Evolutionary conservation across 2,888 invertebrate genomes (phyloP), one percentile per base, ranked within the genome.

Genomic region (Philonicus albiceps): DNA sequence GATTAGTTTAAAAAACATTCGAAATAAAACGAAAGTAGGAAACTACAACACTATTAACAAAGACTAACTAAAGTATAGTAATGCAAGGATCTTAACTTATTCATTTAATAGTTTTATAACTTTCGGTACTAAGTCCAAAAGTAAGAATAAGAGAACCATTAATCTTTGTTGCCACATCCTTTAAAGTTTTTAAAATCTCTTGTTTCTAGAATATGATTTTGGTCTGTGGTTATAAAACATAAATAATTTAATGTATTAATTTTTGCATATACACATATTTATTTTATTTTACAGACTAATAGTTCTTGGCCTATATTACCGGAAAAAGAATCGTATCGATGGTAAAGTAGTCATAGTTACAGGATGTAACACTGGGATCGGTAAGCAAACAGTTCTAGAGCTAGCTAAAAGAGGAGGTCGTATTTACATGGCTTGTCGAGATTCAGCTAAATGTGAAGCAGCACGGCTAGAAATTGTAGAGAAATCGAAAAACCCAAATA

Each of bases 361-460:
- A 0, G 96, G 96, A 55, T 95, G 96, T 40, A 96, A 95, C 91
- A 94, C 94, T 78, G 96, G 96, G 31, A 96, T 96, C 89, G 96
- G 96, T 16, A 94, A 93, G 91, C 95, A 95, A 91, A 94, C 95
- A 0, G 95, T 94, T 0, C 92, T 93, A 91, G 95, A 95, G 89
- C 93, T 96, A 89, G 96, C 96, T 0, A 93, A 92, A 87, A 92
- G 95, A 88, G 94, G 95, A n/a, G 96, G 95, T 5, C 95, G 94
- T 93, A 86, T 86, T 73, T 86, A 86, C 19, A 86, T 86, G 86
- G 86, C 86, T 19, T 86, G 86, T n/a, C 64, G 86, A 19, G 40
- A 86, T 49, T 43, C 16, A 3, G 31, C n/a, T 22, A 72, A 80
- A 73, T 86, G 86, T 72, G 86, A 86, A 73, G 19, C 8, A 34